Conservation (phyloP, 1,140 invertebrate genomes). For the Caenorhabditis tropicalis region DNA sequence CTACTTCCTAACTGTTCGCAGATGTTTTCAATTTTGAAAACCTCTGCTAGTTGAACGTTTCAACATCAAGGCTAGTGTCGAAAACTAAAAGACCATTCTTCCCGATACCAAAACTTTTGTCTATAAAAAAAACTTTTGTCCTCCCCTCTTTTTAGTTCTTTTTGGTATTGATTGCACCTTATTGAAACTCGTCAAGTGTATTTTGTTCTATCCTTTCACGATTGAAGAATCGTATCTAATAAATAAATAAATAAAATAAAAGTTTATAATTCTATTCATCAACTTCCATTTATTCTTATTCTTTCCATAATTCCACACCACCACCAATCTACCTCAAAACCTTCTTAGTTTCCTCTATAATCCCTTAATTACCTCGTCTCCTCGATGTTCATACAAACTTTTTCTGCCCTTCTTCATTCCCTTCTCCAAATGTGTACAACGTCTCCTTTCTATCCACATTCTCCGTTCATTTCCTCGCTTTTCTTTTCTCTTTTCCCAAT, state of each 20-base stretch:
- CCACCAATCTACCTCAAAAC: neutral
- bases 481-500: neutral
- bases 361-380: slow-evolving; percentile 27
- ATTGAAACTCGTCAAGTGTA: no score
- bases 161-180: neutral
- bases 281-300: neutral
- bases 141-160: no score
- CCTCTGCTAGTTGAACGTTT: no score
- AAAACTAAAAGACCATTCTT: no score
- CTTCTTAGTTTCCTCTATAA: neutral
- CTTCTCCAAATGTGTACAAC: neutral
- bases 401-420: neutral
- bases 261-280: neutral
- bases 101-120: no score
- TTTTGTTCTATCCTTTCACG: no score
- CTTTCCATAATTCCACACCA: neutral
- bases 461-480: neutral
- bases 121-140: no score
- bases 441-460: neutral
- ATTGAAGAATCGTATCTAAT: no score
- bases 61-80: no score
- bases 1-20: no score
- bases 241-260: no score
- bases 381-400: neutral
- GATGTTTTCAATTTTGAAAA: no score